These are phyloP conservation scores for Psilopsiagon aurifrons DNA, from an alignment of 2,113 vertebrate species.

Conservation along the genomic window DNA sequence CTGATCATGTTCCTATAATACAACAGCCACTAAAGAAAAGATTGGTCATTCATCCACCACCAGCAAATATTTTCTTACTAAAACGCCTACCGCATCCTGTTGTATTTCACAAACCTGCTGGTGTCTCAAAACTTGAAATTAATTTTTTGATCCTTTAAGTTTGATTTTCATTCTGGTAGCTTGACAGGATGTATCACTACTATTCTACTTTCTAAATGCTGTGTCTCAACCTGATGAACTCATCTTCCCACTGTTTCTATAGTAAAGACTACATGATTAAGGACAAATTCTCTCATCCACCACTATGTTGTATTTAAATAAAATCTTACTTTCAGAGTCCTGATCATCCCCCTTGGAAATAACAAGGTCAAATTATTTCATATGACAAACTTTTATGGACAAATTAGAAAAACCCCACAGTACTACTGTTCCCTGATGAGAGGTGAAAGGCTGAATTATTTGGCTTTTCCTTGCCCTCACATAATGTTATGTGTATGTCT, in stretches of 20 bases:
- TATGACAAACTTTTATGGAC: background rate
- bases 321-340: background rate
- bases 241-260: background rate
- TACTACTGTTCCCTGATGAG: background rate
- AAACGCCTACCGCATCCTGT: background rate
- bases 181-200: background rate
- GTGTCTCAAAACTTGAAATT: background rate
- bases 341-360: background rate
- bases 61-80: background rate
- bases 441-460: background rate
- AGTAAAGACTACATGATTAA: background rate
- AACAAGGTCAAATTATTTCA: background rate
- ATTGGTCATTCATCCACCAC: background rate
- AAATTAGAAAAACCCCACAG: background rate
- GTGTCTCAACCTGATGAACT: background rate
- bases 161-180: background rate
- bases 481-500: background rate
- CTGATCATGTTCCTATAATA: background rate
- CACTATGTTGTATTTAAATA: background rate
- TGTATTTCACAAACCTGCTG: background rate
- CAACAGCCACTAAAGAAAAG: background rate
- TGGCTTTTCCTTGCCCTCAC: background rate
- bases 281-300: background rate
- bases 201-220: slow-evolving; percentile 20
- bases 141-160: background rate